Evolutionary conservation across 2,888 invertebrate genomes (phyloP), one percentile per base, ranked within the genome.

Genomic region (Pardosa pseudoannulata): DNA sequence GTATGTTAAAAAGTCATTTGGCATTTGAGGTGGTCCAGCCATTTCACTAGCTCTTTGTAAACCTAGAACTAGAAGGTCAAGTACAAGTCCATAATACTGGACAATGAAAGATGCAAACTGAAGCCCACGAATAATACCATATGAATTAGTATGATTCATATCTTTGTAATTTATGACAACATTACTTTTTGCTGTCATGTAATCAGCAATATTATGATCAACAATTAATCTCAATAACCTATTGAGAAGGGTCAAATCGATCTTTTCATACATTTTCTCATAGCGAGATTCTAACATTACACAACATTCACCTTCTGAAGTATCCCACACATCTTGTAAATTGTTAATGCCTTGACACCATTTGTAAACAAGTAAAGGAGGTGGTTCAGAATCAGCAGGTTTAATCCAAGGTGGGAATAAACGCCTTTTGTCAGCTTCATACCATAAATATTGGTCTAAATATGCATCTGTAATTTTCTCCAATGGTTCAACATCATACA

Each of bases 151-250:
- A 92, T 99, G 99, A 92, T 99, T 99, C 99, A 99, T 99, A 91
- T 99, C 99, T 93, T 99, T 99, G 93, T 99, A 99, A 92, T 99
- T 99, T 89, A 99, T 99, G 78, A 98, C 97, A n/a, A 99, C 98
- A 93, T 99, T 99, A 92, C 99, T 99, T 92, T 99, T 99, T 1
- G 99, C 98, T 0, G 99, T 99, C 98, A 99, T 99, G 93, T 99
- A 99, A 94, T 99, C 99, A 89, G 99, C 99, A 91, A 99, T 99
- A 92, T 99, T 99, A 92, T 99, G 99, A 93, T 99, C 99, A 62
- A 99, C 99, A 90, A 99, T 99, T 78, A 99, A 93, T 90, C 99
- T 95, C 74, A 99, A 93, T 90, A 99, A 93, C 92, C 99, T 94
- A 93, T 99, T 99, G 41, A 99, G 94, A 29, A 99, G 93, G 0